Percentiles rank a stretch among this genome's conserved stretches.
Conservation (phyloP, 2,888 invertebrate species). For the Aphodius sticticus region DNA sequence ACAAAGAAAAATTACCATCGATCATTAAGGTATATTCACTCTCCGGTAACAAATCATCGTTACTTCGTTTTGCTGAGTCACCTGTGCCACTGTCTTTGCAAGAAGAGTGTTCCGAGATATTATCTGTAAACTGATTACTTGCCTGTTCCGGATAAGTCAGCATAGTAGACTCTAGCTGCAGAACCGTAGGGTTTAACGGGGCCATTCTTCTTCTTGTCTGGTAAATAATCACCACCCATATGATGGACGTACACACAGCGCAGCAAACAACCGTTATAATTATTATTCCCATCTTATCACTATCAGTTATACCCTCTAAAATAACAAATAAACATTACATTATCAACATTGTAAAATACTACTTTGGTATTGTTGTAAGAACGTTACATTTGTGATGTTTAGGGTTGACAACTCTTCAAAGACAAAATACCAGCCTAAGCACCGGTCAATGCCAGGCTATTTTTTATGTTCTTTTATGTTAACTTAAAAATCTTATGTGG, state of each 20-base stretch:
- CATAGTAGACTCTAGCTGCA: slow-evolving; percentile 53
- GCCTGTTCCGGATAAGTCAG: slow-evolving; percentile 49
- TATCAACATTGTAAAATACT: not conserved
- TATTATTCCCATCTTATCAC: slow-evolving; percentile 86
- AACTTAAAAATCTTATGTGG: too few species aligned
- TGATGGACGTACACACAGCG: slow-evolving; percentile 88
- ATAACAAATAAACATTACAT: not conserved
- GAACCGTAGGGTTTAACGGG: slow-evolving; percentile 61
- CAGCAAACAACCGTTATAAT: slow-evolving; percentile 91
- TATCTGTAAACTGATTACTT: slow-evolving; percentile 65
- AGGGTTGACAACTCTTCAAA: too few species aligned
- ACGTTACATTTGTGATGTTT: not conserved
- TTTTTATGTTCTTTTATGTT: too few species aligned
- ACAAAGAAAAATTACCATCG: slow-evolving; percentile 41
- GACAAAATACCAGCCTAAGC: too few species aligned
- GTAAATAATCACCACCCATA: slow-evolving; percentile 92
- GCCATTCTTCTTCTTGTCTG: slow-evolving; percentile 76
- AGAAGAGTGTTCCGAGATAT: slow-evolving; percentile 76
- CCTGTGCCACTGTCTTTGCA: slow-evolving; percentile 85
- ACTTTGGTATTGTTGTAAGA: too few species aligned
- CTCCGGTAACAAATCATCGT: slow-evolving; percentile 55
- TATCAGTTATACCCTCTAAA: slow-evolving; percentile 62
- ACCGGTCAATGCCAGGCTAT: too few species aligned
- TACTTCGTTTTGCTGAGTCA: slow-evolving; percentile 79
- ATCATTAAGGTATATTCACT: slow-evolving; percentile 53